Percentiles rank a stretch among this genome's conserved stretches.
Evolutionary conservation across 2,888 invertebrate genomes (phyloP).

Genomic region (Pyralis farinalis): DNA sequence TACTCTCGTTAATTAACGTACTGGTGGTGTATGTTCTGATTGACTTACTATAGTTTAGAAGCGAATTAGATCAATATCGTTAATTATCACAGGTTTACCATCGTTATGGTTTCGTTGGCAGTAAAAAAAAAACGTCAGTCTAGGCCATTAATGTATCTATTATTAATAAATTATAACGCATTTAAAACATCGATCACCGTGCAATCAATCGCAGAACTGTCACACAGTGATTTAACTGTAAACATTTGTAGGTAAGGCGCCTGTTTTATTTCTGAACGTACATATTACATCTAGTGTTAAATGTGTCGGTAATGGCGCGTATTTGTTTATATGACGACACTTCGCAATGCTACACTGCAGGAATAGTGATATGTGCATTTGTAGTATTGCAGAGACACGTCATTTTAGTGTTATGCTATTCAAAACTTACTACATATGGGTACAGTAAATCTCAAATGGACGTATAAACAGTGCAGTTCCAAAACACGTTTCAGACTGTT

Average conservation of each 20-base stretch:
- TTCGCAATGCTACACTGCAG: not conserved
- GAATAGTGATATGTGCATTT: not conserved
- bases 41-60: too few species aligned
- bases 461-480: slow-evolving; percentile 20
- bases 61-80: too few species aligned
- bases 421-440: not conserved
- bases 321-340: not conserved
- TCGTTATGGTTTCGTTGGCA: too few species aligned
- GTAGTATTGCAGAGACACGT: not conserved
- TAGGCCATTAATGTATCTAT: not conserved
- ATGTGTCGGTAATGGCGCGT: slow-evolving; percentile 4
- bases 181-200: not conserved
- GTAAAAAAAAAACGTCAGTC: too few species aligned
- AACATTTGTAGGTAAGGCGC: slow-evolving; percentile 6
- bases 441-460: not conserved
- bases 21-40: too few species aligned
- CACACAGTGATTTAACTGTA: not conserved
- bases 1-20: too few species aligned
- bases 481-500: slow-evolving; percentile 21
- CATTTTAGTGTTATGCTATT: not conserved
- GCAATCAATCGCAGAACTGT: slow-evolving; percentile 3
- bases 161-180: not conserved
- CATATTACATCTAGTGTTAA: slow-evolving; percentile 2
- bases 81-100: too few species aligned
- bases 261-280: slow-evolving; percentile 9